Base-by-base conservation (phyloP, 2,888 invertebrate species). In the Tolmerus cingulatus region DNA sequence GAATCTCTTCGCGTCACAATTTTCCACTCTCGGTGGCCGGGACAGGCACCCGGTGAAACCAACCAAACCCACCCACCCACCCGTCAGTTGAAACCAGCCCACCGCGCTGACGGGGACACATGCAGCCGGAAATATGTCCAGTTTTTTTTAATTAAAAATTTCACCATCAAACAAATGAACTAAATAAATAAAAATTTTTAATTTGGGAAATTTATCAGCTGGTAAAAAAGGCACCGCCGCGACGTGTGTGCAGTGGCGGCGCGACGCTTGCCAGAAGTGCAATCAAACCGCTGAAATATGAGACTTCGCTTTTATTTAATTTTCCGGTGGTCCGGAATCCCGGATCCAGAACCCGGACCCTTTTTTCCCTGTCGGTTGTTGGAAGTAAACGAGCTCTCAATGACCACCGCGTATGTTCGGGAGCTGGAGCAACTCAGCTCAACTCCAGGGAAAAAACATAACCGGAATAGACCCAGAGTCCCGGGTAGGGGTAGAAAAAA, bases 61-160 rank as follows among this genome's bases (percentile, higher is more conserved):
- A 12, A 12, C 40, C 40, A 34, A 43, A 46, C 43, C 74, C 27
- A 16, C 23, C 8, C 27, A 74, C 30, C n/a, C 16, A 5, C 30
- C 16, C 55, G 37, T 82, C 16, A 19, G 43, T 27, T 37, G 16
- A 16, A 16, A n/a, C 7, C n/a, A 51, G 51, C 51, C 51, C 46
- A 51, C n/a, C n/a, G n/a, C 51, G 37, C 51, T 57, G 82, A 27
- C 84, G 23, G 19, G 57, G 84, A 66, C 84, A 84, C 74, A 43
- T 84, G 84, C 23, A 74, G 51, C 7, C 37, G 57, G 74, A 37
- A 57, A 82, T 57, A 37, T 84, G 84, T 86, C 74, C 74, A 74
- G 74, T 74, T 88, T 89, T 89, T 40, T 89, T 89, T 89, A 89
- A 89, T 89, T 89, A 89, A 89, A 89, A 89, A 89, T 88, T 88